Percentiles rank a stretch among this genome's conserved stretches.
Conservation (phyloP, 2,888 invertebrate genomes). For the Hirtodrosophila histrioides region DNA sequence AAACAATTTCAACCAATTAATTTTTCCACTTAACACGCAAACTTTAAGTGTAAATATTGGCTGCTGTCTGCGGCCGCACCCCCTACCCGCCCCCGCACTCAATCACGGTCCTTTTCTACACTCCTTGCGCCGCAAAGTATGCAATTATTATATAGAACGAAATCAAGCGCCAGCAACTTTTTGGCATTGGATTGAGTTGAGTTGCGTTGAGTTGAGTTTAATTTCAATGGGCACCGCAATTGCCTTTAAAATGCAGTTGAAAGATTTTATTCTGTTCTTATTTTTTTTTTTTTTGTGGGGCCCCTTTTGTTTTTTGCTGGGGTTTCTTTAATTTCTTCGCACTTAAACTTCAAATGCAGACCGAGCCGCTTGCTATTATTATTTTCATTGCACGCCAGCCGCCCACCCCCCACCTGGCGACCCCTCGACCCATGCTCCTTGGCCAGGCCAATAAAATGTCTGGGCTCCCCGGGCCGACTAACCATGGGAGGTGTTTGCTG, state of each 20-base stretch:
- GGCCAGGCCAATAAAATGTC: constrained; percentile 64
- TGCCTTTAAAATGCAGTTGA: constrained; percentile 70
- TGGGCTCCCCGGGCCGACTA: constrained; percentile 33
- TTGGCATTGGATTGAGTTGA: constrained; percentile 26
- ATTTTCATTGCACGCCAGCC: constrained; percentile 57
- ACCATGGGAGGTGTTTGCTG: constrained; percentile 3
- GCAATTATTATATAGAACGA: constrained; percentile 72
- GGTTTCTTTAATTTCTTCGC: constrained; percentile 69
- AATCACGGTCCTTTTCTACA: constrained; percentile 16
- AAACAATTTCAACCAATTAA: constrained; percentile 75
- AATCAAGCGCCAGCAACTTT: constrained; percentile 48
- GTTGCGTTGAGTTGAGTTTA: constrained; percentile 7
- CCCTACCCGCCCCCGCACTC: constrained; percentile 2
- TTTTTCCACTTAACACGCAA: constrained; percentile 78
- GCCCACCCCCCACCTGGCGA: constrained; percentile 5
- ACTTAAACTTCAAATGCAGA: constrained; percentile 60
- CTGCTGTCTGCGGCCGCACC: constrained; percentile 34
- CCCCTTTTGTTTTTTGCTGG: constrained; percentile 7
- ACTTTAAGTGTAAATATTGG: constrained; percentile 76
- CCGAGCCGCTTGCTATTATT: constrained; percentile 44
- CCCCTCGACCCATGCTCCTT: constrained; percentile 17
- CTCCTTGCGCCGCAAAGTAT: constrained; percentile 51
- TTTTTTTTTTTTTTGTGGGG: constrained; percentile 18
- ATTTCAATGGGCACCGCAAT: constrained; percentile 67
- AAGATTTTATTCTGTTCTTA: constrained; percentile 33